These are phyloP conservation scores for Glaucopsyche alexis DNA, from an alignment of 2,888 invertebrate species.

Conservation along the genomic window DNA sequence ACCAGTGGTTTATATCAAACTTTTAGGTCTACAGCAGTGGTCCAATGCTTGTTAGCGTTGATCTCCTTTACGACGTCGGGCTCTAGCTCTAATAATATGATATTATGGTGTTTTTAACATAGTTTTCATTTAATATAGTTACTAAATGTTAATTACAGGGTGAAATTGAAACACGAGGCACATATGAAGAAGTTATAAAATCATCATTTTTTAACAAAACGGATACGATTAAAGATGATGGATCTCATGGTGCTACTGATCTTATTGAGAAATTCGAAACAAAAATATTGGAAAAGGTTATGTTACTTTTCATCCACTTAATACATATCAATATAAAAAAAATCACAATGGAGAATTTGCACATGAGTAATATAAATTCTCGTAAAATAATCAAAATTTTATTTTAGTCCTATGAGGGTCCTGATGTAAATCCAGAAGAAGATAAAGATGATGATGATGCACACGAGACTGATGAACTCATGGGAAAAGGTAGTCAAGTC, in stretches of 20 bases:
- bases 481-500: slow-evolving; percentile 18
- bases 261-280: background rate
- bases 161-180: slow-evolving; percentile 79
- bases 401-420: background rate
- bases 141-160: slow-evolving; percentile 65
- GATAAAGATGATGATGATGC: slow-evolving; percentile 1
- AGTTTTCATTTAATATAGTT: background rate
- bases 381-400: too few relatives aligned
- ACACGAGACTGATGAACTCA: slow-evolving; percentile 21
- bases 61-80: too few relatives aligned
- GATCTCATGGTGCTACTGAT: slow-evolving; percentile 39
- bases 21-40: too few relatives aligned
- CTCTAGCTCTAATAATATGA: too few relatives aligned
- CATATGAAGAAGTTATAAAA: slow-evolving; percentile 75
- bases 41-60: too few relatives aligned
- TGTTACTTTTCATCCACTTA: background rate
- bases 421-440: background rate
- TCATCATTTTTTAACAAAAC: slow-evolving; percentile 68
- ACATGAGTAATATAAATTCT: too few relatives aligned
- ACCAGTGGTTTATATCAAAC: too few relatives aligned
- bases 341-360: too few relatives aligned
- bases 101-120: too few relatives aligned
- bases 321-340: too few relatives aligned
- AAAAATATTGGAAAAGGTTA: background rate
- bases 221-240: slow-evolving; percentile 57